Evolutionary conservation across 2,888 invertebrate genomes (phyloP).

Genomic region (Meteorus cinctellus): DNA sequence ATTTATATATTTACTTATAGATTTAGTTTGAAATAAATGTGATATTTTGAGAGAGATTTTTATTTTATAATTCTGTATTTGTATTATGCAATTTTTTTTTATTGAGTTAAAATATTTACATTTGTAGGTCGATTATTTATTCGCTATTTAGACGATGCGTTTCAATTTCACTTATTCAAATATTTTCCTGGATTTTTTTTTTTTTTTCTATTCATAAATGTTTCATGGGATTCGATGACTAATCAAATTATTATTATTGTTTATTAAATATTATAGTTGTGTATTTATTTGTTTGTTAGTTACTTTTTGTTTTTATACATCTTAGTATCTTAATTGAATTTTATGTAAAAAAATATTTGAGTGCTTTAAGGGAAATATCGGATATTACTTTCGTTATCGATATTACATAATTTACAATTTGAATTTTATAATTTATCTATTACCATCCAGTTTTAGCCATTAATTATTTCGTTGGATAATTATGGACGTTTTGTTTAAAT

Average conservation of each 20-base stretch:
- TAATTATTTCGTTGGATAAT: slow-evolving; percentile 5
- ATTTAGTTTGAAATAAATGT: slow-evolving; percentile 45
- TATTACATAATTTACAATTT: slow-evolving; percentile 44
- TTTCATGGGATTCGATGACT: background rate
- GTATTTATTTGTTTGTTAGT: slow-evolving; percentile 23
- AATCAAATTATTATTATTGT: slow-evolving; percentile 25
- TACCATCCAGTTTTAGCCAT: background rate
- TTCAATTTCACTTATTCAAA: background rate
- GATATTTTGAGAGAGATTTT: slow-evolving; percentile 49
- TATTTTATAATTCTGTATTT: too few species aligned
- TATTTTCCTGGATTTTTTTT: background rate
- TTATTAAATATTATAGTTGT: slow-evolving; percentile 24
- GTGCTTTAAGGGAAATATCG: slow-evolving; percentile 56
- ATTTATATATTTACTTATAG: background rate
- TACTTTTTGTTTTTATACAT: slow-evolving; percentile 24
- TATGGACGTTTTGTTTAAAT: background rate
- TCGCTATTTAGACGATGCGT: background rate
- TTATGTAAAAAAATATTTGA: slow-evolving; percentile 57
- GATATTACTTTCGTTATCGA: slow-evolving; percentile 53
- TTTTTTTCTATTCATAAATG: slow-evolving; percentile 10
- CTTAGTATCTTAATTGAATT: slow-evolving; percentile 22
- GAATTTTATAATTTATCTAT: slow-evolving; percentile 31
- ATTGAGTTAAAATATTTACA: background rate
- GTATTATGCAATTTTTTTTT: too few species aligned
- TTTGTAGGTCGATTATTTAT: slow-evolving; percentile 12